Evolutionary conservation across 2,888 invertebrate species (phyloP).

Genomic region (Loripinus fragilis): DNA sequence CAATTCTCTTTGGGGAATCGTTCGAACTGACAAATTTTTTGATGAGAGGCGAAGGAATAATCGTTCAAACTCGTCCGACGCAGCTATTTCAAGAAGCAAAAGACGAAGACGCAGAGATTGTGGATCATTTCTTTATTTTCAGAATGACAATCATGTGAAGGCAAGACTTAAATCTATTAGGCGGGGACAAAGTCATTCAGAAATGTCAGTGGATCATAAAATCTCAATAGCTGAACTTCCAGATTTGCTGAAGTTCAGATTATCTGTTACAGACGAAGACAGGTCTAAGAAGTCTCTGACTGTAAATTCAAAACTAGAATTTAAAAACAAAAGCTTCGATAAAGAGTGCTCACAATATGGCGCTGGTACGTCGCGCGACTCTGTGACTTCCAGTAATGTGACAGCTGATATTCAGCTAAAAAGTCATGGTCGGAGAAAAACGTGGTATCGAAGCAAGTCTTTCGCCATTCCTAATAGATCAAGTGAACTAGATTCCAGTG

Average conservation of each 20-base stretch:
- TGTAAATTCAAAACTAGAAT: constrained; percentile 47
- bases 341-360: not conserved
- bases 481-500: too few species aligned
- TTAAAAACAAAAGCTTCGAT: constrained; percentile 19
- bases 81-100: constrained; percentile 32
- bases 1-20: constrained; percentile 24
- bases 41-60: constrained; percentile 21
- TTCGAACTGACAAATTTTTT: constrained; percentile 25
- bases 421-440: not conserved
- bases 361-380: not conserved
- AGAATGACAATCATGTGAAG: constrained; percentile 23
- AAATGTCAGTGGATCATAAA: constrained; percentile 19
- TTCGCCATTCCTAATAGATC: not conserved
- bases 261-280: constrained; percentile 46
- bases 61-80: constrained; percentile 12
- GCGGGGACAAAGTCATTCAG: not conserved
- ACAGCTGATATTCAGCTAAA: not conserved
- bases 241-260: constrained; percentile 38
- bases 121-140: constrained; percentile 60
- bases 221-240: constrained; percentile 44
- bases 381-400: not conserved
- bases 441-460: not conserved
- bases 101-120: constrained; percentile 42
- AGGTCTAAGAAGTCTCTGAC: constrained; percentile 29
- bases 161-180: not conserved